These are phyloP conservation scores for Orestias chungarensis DNA, from an alignment of 2,797 vertebrate species.

Conservation along the genomic window DNA sequence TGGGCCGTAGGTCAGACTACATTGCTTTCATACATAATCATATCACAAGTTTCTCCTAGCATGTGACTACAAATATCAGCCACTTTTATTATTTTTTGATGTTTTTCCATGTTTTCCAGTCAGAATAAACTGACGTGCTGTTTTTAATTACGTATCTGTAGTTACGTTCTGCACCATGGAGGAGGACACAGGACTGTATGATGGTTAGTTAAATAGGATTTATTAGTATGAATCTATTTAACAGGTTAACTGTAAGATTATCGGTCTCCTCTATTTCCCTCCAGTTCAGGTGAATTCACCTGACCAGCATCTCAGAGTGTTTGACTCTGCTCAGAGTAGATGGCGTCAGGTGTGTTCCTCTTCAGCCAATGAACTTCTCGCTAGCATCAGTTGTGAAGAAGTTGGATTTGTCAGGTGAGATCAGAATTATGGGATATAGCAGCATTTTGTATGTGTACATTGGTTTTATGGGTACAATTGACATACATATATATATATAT, in stretches of 20 bases:
- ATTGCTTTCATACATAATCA: constrained; percentile 9
- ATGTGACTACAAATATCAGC: not conserved
- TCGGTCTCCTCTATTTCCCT: constrained; percentile 3
- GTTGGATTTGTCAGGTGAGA: constrained; percentile 90
- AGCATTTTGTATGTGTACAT: not conserved
- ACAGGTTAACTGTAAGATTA: not conserved
- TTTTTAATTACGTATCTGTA: constrained; percentile 42
- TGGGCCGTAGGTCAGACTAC: constrained; percentile 88
- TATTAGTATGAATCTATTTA: not conserved
- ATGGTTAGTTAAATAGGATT: constrained; percentile 71
- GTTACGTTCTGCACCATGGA: constrained; percentile 81
- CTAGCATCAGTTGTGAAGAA: constrained; percentile 89
- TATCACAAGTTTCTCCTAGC: constrained; percentile 1
- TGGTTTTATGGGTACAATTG: not conserved
- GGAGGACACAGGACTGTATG: constrained; percentile 82
- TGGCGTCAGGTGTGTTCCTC: constrained; percentile 91
- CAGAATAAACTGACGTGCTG: constrained; percentile 6
- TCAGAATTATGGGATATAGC: not conserved
- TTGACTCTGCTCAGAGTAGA: constrained; percentile 81
- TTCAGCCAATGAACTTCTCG: constrained; percentile 81
- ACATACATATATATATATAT: no score
- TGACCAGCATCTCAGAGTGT: constrained; percentile 84
- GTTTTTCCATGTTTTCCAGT: not conserved
- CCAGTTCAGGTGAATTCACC: constrained; percentile 88
- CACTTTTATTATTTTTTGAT: constrained; percentile 8